Conservation (phyloP, 2,888 invertebrate genomes). For the Parasteatoda lunata region DNA sequence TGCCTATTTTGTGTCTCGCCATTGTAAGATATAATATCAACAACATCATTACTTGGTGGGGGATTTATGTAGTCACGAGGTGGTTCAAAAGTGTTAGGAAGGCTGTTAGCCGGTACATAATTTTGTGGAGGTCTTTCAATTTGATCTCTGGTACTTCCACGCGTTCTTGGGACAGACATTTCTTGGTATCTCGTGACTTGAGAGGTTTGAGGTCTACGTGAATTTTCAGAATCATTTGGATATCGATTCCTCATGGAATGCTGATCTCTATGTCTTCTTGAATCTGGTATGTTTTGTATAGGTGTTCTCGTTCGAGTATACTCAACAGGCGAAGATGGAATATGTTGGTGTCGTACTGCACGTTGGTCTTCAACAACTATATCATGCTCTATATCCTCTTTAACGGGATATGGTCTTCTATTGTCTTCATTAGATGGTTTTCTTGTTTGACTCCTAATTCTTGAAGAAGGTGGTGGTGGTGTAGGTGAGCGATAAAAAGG, state of each 20-base stretch:
- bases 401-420: slow-evolving; percentile 12
- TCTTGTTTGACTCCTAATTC: slow-evolving; percentile 2
- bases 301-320: not conserved
- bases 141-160: slow-evolving; percentile 29
- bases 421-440: not conserved
- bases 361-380: slow-evolving; percentile 7
- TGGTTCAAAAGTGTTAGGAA: not conserved
- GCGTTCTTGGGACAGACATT: not conserved
- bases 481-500: slow-evolving; percentile 18
- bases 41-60: slow-evolving; percentile 22
- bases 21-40: slow-evolving; percentile 32
- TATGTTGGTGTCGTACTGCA: slow-evolving; percentile 3
- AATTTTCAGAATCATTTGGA: too few species aligned
- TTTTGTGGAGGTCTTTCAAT: slow-evolving; percentile 41
- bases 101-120: slow-evolving; percentile 5
- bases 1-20: slow-evolving; percentile 4
- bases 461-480: slow-evolving; percentile 19
- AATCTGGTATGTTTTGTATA: not conserved
- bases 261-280: not conserved
- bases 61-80: not conserved
- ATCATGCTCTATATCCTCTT: slow-evolving; percentile 16
- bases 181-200: not conserved
- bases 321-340: slow-evolving; percentile 8
- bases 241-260: too few species aligned
- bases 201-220: not conserved